Evolutionary conservation across 2,113 vertebrate genomes (phyloP).

Genomic region (Labrus mixtus): DNA sequence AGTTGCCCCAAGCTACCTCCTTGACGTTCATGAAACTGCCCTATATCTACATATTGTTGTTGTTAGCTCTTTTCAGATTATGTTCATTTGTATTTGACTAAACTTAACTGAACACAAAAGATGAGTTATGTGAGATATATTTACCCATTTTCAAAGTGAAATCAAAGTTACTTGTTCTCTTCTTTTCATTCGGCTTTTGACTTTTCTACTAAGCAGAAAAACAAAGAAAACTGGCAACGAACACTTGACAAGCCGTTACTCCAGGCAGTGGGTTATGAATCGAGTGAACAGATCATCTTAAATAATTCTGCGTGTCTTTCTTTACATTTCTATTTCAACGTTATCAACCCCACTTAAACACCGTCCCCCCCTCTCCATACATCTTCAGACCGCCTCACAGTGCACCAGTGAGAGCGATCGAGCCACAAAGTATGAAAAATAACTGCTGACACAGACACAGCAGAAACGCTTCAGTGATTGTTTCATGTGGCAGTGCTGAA

Average conservation of each 20-base stretch:
- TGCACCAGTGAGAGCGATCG: slow-evolving; percentile 34
- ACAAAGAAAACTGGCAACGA: neutral
- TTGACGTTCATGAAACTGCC: neutral
- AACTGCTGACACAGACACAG: slow-evolving; percentile 64
- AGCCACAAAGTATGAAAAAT: slow-evolving; percentile 43
- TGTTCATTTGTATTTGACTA: neutral
- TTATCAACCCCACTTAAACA: neutral
- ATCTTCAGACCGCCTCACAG: slow-evolving; percentile 26
- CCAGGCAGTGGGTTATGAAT: neutral
- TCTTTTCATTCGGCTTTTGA: neutral
- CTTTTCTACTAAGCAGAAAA: neutral
- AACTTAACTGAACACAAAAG: neutral
- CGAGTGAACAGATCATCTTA: neutral
- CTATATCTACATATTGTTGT: neutral
- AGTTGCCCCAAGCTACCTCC: slow-evolving; percentile 1
- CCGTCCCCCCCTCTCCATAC: neutral
- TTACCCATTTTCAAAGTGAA: neutral
- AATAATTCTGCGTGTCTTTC: neutral
- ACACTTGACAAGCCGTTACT: neutral
- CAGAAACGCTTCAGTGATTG: slow-evolving; percentile 47
- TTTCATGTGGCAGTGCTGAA: slow-evolving; percentile 65
- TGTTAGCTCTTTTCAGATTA: slow-evolving; percentile 21
- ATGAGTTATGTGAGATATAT: neutral
- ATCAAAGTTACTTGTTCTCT: neutral
- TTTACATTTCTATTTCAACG: neutral